Percentiles rank a stretch among this genome's conserved stretches.
phyloP scores from a whole-genome alignment of 2,888 invertebrate genomes.

The Cosmia trapezina region DNA sequence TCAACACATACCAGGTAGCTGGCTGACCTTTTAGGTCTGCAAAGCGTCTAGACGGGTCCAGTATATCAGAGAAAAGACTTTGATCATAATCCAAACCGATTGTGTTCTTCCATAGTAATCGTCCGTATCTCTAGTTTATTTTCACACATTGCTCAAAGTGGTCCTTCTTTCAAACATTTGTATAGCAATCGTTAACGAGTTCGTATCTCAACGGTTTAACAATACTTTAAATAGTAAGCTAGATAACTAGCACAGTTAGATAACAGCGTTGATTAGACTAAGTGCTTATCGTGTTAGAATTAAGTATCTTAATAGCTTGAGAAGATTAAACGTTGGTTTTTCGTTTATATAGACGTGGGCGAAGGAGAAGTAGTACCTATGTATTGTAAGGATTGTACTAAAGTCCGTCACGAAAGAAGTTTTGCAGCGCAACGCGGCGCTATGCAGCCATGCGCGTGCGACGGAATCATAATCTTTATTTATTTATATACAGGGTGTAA shows the following conservation, averaged over 20 bases:
- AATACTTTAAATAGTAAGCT: constrained; percentile 38
- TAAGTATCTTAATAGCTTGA: not conserved
- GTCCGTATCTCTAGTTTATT: not conserved
- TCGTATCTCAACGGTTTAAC: constrained; percentile 39
- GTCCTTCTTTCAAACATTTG: constrained; percentile 12
- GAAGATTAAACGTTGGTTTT: not conserved
- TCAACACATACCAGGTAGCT: too few species aligned
- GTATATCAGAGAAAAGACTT: too few species aligned
- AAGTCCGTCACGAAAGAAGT: not conserved
- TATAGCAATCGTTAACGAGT: constrained; percentile 22
- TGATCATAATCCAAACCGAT: too few species aligned
- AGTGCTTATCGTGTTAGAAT: constrained; percentile 10
- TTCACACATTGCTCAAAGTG: not conserved
- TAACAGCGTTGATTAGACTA: constrained; percentile 29
- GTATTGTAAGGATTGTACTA: not conserved
- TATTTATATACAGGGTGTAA: too few species aligned
- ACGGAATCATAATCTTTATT: too few species aligned
- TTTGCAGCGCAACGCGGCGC: not conserved
- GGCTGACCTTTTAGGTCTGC: too few species aligned
- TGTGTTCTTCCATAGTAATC: not conserved
- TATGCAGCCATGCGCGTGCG: too few species aligned
- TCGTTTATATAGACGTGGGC: too few species aligned
- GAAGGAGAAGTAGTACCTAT: not conserved
- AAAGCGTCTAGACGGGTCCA: too few species aligned
- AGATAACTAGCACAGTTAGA: constrained; percentile 24